Conservation (phyloP, 2,888 invertebrate species). For the Caprella mutica region DNA sequence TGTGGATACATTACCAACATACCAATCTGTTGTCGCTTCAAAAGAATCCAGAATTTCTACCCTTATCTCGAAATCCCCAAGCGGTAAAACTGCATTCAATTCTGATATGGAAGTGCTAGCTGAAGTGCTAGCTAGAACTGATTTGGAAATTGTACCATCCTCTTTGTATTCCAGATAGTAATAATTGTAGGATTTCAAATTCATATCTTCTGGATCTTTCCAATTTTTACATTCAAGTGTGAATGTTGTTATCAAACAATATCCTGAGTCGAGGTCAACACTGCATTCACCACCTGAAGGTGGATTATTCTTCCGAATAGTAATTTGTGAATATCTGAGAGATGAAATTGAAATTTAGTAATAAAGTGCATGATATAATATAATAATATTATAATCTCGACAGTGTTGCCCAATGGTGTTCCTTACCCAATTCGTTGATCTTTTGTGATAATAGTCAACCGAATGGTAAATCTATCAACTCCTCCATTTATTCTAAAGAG, state of each 20-base stretch:
- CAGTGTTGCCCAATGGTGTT: neutral
- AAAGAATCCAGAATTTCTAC: slow-evolving; percentile 7
- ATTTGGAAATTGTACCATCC: neutral
- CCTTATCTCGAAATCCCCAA: slow-evolving; percentile 6
- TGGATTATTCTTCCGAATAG: slow-evolving; percentile 7
- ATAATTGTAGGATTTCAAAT: slow-evolving; percentile 9
- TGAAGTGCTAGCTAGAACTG: slow-evolving; percentile 5
- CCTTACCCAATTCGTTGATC: slow-evolving; percentile 10
- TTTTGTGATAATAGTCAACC: slow-evolving; percentile 2
- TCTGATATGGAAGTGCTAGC: too few relatives aligned
- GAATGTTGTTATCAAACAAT: neutral
- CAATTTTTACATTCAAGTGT: slow-evolving; percentile 5
- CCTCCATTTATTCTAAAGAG: slow-evolving; percentile 9
- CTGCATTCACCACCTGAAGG: slow-evolving; percentile 9
- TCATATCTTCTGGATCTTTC: slow-evolving; percentile 17
- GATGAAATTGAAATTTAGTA: too few relatives aligned
- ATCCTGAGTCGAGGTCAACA: neutral
- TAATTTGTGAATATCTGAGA: slow-evolving; percentile 5
- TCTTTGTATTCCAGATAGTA: slow-evolving; percentile 4
- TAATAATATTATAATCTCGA: too few relatives aligned
- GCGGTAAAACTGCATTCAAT: slow-evolving; percentile 9
- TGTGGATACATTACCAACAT: slow-evolving; percentile 6
- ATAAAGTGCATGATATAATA: too few relatives aligned
- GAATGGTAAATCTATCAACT: neutral
- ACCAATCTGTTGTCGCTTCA: neutral